Evolutionary conservation across 2,797 vertebrate species (phyloP), one percentile per base, ranked within the genome.

Genomic region (Siniperca undulata): DNA sequence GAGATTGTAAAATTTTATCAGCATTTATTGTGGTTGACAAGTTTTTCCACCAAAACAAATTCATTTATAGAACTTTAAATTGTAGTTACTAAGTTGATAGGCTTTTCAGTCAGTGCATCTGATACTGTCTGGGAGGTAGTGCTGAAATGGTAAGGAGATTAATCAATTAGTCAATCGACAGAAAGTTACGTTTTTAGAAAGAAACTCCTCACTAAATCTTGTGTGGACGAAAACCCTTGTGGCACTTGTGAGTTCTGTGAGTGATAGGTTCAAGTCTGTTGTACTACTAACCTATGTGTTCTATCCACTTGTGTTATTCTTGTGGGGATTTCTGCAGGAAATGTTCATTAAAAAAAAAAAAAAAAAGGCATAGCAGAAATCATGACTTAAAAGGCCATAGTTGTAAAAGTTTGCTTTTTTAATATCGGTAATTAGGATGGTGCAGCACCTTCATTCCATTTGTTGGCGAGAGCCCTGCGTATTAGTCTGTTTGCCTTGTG

Each of bases 21-120:
- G 11, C 20, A 62, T 62, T 62, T 56, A 34, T 22, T 72, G 19
- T 36, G 20, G 17, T 20, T 52, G 38, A 48, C 53, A 24, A 3
- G 3, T 73, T 74, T 50, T 52, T 22, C 14, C 19, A 62, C 24
- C 44, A 74, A 74, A 70, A 34, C 60, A 53, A 52, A 66, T 76
- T 68, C 7, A 1, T 40, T 52, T 11, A 17, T 19, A 2, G 20
- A 38, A 68, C n/a, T 56, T 78, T 75, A n/a, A 50, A 58, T 56
- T 68, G 20, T 58, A n/a, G 12, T 64, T 14, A 17, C 22, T 73
- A 58, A 73, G 40, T 40, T 62, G 30, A 55, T 5, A 68, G 24
- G 22, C 52, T 69, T 66, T 53, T 77, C 20, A 58, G 5, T 42
- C 17, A 7, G 14, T 27, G 58, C 11, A 10, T 2, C 9, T 76